A percentile compares a stretch with the other conserved stretches of the same genome.
phyloP scores from a whole-genome alignment of 2,113 vertebrate genomes.

The Nothobranchius furzeri region DNA sequence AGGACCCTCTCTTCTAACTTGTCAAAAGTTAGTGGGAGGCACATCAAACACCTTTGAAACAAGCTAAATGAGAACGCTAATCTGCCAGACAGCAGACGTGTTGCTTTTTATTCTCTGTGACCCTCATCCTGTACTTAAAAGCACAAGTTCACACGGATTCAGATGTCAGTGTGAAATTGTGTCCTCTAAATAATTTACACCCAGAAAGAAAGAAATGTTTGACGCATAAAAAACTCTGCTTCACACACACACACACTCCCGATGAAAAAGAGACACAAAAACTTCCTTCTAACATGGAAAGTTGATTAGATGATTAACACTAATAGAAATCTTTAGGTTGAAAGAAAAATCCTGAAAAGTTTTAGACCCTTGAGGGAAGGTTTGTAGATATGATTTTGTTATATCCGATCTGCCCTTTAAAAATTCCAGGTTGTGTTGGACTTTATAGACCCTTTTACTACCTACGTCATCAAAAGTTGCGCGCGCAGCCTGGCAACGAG shows the following conservation, averaged over 20 bases:
- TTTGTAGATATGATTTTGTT: too few species aligned
- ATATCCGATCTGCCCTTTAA: too few species aligned
- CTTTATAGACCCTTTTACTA: too few species aligned
- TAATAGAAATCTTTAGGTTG: neutral
- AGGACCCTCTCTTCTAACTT: constrained; percentile 45
- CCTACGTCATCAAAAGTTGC: too few species aligned
- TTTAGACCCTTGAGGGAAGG: too few species aligned
- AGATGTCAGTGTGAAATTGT: neutral
- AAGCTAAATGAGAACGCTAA: constrained; percentile 31
- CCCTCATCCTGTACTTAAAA: constrained; percentile 9
- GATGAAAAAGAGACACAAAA: neutral
- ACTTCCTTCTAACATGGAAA: neutral
- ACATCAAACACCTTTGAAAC: constrained; percentile 57
- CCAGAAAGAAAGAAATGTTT: neutral
- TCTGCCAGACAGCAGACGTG: constrained; percentile 29
- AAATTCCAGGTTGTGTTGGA: too few species aligned
- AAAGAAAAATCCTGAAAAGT: too few species aligned
- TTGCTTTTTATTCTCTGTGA: constrained; percentile 19
- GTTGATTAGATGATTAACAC: neutral
- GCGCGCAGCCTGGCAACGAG: too few species aligned
- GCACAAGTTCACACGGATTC: constrained; percentile 5
- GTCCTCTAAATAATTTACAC: neutral
- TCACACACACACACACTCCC: neutral
- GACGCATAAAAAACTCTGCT: neutral
- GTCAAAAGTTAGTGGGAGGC: constrained; percentile 54